Evolutionary conservation across 2,888 invertebrate genomes (phyloP).

Genomic region (Xestia sexstrigata): DNA sequence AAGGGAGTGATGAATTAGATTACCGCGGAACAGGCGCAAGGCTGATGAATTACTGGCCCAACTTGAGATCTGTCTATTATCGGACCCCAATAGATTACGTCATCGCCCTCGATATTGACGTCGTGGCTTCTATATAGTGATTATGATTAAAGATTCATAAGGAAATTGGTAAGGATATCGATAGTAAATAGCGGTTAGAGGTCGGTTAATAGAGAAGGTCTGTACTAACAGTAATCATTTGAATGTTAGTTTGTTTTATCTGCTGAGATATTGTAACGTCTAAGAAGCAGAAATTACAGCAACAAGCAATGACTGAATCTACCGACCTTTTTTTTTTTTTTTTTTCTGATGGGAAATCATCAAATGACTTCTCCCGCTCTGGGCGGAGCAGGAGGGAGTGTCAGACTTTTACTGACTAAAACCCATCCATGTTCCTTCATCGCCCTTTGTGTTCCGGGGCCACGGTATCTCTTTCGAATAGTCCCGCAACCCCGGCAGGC

Average conservation of each 20-base stretch:
- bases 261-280: no score
- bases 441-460: no score
- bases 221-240: not conserved
- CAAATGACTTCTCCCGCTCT: no score
- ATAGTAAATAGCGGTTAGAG: not conserved
- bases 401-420: no score
- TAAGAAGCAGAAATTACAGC: not conserved
- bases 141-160: conserved; percentile 47
- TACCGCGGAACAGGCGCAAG: conserved; percentile 45
- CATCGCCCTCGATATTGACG: conserved; percentile 51
- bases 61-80: conserved; percentile 65
- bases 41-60: conserved; percentile 62
- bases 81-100: conserved; percentile 57
- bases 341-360: no score
- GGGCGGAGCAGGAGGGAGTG: no score
- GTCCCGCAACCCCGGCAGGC: no score
- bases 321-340: no score
- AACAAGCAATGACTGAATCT: not conserved
- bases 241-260: not conserved
- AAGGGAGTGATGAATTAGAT: conserved; percentile 59
- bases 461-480: no score
- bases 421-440: no score
- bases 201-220: not conserved
- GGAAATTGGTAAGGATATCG: conserved; percentile 1
- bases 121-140: conserved; percentile 25